phyloP scores from a whole-genome alignment of 2,797 vertebrate genomes.

The Natrix natrix region DNA sequence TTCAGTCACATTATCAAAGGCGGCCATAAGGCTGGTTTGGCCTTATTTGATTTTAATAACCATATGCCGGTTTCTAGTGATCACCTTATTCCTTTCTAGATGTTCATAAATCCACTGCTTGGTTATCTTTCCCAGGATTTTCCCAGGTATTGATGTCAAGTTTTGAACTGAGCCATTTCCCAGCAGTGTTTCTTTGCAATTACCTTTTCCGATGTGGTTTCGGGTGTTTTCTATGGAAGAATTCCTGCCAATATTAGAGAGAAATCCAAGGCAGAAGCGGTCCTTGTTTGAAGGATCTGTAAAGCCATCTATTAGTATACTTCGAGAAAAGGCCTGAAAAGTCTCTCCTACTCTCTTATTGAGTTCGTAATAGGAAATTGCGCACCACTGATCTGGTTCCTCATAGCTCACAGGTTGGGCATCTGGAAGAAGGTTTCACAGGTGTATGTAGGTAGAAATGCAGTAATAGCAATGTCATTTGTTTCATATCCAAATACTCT shows the following conservation, averaged over 20 bases:
- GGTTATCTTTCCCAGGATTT: too few relatives aligned
- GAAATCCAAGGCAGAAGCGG: conserved; percentile 94
- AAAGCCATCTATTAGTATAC: conserved; percentile 93
- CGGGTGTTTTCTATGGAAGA: conserved; percentile 97
- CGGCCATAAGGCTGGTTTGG: too few relatives aligned
- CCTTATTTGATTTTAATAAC: too few relatives aligned
- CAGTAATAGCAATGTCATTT: conserved; percentile 21
- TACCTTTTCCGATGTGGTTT: conserved; percentile 97
- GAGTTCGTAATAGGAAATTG: conserved; percentile 95
- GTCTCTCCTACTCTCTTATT: conserved; percentile 95
- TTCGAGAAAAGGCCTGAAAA: conserved; percentile 91
- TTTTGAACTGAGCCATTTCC: neutral
- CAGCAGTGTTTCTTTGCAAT: conserved; percentile 48
- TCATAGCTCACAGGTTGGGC: conserved; percentile 93
- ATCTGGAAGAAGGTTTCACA: conserved; percentile 71
- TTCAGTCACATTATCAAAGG: too few relatives aligned
- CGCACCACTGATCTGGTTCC: conserved; percentile 96
- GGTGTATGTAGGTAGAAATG: neutral
- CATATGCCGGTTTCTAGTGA: too few relatives aligned
- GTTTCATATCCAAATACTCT: neutral
- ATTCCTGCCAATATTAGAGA: conserved; percentile 97
- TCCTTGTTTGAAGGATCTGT: conserved; percentile 96
- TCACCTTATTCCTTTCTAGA: too few relatives aligned
- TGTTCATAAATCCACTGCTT: too few relatives aligned
- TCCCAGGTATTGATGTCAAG: too few relatives aligned